A percentile compares a stretch with the other conserved stretches of the same genome.
These are phyloP conservation scores for Priocnemis perturbator DNA, from an alignment of 2,888 invertebrate genomes.

Conservation along the genomic window DNA sequence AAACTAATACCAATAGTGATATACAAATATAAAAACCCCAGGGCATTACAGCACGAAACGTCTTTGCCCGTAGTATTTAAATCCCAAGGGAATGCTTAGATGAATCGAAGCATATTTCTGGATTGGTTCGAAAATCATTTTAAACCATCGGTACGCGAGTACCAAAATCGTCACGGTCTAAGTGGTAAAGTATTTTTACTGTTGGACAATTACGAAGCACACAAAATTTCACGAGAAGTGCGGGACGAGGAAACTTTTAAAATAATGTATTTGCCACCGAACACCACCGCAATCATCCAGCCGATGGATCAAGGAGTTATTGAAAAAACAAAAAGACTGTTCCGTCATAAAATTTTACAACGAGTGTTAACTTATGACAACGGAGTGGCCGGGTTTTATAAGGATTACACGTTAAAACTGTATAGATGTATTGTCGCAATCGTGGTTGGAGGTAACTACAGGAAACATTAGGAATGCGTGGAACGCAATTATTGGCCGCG, in stretches of 20 bases:
- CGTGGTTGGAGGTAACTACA: too few species aligned
- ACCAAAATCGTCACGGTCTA: conserved; percentile 14
- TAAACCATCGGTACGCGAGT: conserved; percentile 28
- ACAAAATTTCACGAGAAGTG: conserved; percentile 10
- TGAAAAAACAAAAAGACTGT: conserved; percentile 48
- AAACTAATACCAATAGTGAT: conserved; percentile 56
- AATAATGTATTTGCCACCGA: conserved; percentile 49
- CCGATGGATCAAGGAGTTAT: conserved; percentile 59
- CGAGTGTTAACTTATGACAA: conserved; percentile 36
- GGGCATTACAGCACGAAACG: conserved; percentile 36
- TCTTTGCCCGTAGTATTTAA: conserved; percentile 45
- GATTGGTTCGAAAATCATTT: conserved; percentile 58
- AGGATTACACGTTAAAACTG: conserved; percentile 35
- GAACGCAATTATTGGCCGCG: too few species aligned
- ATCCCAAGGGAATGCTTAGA: conserved; percentile 53
- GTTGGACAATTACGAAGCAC: conserved; percentile 42
- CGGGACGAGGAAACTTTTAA: conserved; percentile 28
- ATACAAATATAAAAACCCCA: conserved; percentile 21
- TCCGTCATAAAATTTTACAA: conserved; percentile 39
- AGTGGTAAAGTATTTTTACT: conserved; percentile 41
- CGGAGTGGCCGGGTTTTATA: too few species aligned
- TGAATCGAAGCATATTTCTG: conserved; percentile 47
- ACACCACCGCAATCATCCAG: conserved; percentile 52
- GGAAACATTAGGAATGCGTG: too few species aligned
- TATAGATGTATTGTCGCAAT: too few species aligned